Conservation (phyloP, 2,888 invertebrate genomes). For the Erebia ligea region DNA sequence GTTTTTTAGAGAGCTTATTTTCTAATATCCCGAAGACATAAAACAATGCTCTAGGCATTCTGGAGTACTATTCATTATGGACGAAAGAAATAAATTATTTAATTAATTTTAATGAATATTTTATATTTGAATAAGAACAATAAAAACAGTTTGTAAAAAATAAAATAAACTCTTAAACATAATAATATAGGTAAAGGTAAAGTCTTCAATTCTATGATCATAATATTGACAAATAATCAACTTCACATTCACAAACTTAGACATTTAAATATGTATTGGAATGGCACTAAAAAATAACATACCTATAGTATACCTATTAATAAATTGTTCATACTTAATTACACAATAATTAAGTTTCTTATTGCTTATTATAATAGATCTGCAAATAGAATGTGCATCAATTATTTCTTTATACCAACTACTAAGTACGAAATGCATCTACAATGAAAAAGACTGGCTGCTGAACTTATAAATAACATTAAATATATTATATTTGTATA, state of each 20-base stretch:
- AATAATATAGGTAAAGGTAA: too few relatives aligned
- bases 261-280: neutral
- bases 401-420: too few relatives aligned
- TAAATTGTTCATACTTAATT: too few relatives aligned
- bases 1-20: too few relatives aligned
- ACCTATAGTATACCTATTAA: too few relatives aligned
- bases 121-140: slow-evolving; percentile 13
- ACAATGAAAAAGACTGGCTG: neutral
- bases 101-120: neutral
- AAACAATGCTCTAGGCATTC: too few relatives aligned
- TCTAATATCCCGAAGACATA: too few relatives aligned
- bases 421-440: too few relatives aligned
- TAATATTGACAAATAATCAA: slow-evolving; percentile 1
- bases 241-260: slow-evolving; percentile 5
- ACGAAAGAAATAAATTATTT: neutral
- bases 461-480: neutral
- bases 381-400: too few relatives aligned
- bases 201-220: neutral
- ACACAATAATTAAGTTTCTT: too few relatives aligned
- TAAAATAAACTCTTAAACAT: neutral
- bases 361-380: too few relatives aligned
- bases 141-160: slow-evolving; percentile 8
- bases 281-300: slow-evolving; percentile 2
- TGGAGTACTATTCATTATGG: too few relatives aligned
- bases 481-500: neutral